Evolutionary conservation across 2,888 invertebrate genomes (phyloP), one percentile per base, ranked within the genome.

Genomic region (Cheilosia scutellata): DNA sequence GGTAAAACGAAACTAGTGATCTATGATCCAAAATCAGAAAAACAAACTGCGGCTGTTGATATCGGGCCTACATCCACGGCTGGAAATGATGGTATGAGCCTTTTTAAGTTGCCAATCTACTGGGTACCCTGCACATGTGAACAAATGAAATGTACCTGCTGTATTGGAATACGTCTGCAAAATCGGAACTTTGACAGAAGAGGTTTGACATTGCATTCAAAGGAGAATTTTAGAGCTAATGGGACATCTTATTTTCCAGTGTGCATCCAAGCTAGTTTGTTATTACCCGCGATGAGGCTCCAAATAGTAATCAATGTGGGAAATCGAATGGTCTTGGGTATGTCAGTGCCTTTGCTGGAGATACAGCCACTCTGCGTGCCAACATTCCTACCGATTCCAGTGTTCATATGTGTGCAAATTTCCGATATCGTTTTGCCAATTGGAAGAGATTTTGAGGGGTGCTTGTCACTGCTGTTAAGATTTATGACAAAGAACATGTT

Each of bases 161-260:
- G 70, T 13, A 47, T 70, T 25, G 70, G 70, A 5, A 70, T 70
- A 33, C 44, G 70, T 9, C 25, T 70, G 13, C 20, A 20, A n/a
- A 47, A 58, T 47, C 25, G 11, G 11, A 70, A 70, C 2, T 47
- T 70, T 27, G 70, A 70, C 47, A 58, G 37, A n/a, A 58, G 29
- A 70, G 57, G 70, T 58, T 20, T 9, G 16, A 7, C 6, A 7
- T 31, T 9, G 9, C 27, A 29, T 11, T 16, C 20, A 3, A 5
- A 31, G 7, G 9, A 5, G 29, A 11, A n/a, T 13, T 4, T 5
- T 5, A 66, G 3, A 9, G 5, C n/a, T 37, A 9, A 7, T 37
- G 7, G 2, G 37, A 20, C 20, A 3, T 9, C 20, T 9, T 13
- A 25, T 40, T 58, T 70, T 70, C 0, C 16, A 70, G 70, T 70